A percentile compares a stretch with the other conserved stretches of the same genome.
Conservation (phyloP, 2,113 vertebrate genomes). For the Neogale vison region DNA sequence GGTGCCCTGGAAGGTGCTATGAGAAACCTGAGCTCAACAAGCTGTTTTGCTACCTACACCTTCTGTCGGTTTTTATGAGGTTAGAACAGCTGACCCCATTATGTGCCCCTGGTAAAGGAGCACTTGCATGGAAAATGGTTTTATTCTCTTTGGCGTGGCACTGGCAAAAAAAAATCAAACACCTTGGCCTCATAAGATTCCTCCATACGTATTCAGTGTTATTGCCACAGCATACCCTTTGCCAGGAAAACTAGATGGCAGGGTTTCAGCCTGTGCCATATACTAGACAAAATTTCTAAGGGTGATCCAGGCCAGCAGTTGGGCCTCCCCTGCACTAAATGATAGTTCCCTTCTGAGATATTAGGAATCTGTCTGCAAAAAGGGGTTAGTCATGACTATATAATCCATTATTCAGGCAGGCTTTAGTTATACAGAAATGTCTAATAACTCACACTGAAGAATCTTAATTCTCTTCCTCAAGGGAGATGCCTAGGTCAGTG, state of each 20-base stretch:
- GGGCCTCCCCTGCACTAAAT: fast-evolving
- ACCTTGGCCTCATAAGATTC: background rate
- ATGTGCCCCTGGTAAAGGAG: background rate
- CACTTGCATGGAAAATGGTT: background rate
- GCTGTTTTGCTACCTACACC: background rate
- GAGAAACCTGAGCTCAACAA: background rate
- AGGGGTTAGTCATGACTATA: background rate
- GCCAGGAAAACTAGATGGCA: background rate
- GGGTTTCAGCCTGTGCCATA: background rate
- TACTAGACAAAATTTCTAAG: background rate
- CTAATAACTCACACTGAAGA: background rate
- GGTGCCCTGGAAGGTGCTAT: fast-evolving
- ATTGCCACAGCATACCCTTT: background rate
- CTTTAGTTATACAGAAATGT: background rate
- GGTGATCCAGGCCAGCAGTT: background rate
- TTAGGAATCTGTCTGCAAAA: background rate
- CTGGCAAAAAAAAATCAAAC: background rate
- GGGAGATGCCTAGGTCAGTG: background rate
- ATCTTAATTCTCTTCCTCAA: background rate
- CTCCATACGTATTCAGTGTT: background rate
- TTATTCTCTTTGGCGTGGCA: background rate
- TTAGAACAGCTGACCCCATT: background rate
- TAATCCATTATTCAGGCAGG: background rate
- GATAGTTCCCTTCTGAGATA: background rate
- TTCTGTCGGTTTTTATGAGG: background rate